phyloP scores from a whole-genome alignment of 2,888 invertebrate species.

The Polylopha cassiicola region DNA sequence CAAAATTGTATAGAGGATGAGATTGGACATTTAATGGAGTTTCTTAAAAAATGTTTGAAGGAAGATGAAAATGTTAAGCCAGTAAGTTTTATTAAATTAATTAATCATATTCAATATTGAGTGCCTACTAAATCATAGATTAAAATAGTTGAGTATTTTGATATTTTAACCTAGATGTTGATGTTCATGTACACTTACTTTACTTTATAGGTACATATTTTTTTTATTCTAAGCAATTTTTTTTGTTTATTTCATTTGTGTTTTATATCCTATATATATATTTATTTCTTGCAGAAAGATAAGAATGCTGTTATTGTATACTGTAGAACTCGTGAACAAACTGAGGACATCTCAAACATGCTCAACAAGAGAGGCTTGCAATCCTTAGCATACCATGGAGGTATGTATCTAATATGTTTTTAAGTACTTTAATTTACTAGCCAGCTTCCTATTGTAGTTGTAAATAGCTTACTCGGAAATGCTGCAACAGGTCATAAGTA shows the following conservation, averaged over 20 bases:
- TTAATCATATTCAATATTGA: no score
- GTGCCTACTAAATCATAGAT: neutral
- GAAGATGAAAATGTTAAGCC: constrained; percentile 71
- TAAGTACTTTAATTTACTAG: neutral
- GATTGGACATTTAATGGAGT: constrained; percentile 86
- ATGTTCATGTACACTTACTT: neutral
- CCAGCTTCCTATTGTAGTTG: no score
- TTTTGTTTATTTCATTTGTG: constrained; percentile 1
- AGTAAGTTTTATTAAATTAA: constrained; percentile 48
- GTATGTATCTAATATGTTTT: constrained; percentile 50
- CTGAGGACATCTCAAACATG: constrained; percentile 88
- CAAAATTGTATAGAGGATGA: constrained; percentile 90
- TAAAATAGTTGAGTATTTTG: neutral
- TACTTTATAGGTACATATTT: constrained; percentile 1
- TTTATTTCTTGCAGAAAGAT: constrained; percentile 56
- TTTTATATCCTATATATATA: neutral
- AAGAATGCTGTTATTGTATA: constrained; percentile 92
- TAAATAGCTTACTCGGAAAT: no score
- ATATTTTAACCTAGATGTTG: neutral
- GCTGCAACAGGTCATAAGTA: no score
- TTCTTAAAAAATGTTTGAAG: constrained; percentile 82
- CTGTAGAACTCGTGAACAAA: constrained; percentile 94
- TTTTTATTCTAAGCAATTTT: constrained; percentile 6
- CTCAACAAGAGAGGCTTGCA: constrained; percentile 85
- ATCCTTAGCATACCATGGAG: constrained; percentile 93